Base-by-base conservation (phyloP, 2,888 invertebrate species). In the Drosophila robusta region DNA sequence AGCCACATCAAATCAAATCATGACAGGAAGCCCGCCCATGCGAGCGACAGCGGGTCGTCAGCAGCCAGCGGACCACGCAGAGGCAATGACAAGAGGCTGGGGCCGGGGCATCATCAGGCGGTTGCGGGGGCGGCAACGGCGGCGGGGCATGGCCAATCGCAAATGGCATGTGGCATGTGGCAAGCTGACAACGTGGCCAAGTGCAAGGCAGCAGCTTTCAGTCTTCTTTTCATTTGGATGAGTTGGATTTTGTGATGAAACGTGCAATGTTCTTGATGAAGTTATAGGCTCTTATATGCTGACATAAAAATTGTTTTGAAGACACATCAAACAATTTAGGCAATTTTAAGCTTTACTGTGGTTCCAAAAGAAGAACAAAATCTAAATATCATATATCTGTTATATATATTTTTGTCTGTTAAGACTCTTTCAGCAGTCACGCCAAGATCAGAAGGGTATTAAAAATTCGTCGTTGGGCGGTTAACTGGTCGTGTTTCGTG, bases 151-250 rank as follows among this genome's bases (percentile, higher is more conserved):
- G 51, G 56, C 32, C 54, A 41, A 38, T 12, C 12, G 42, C 26
- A 47, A 34, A 44, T 44, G 41, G 26, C 41, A 34, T 50, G 14
- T 60, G 57, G 47, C 60, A 60, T 24, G 42, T 47, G 51, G 16
- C 47, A 47, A 32, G 16, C 51, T 24, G 12, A 34, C 29, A 52
- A 69, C 47, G 45, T 75, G 57, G 65, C 66, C 79, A 70, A 77
- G 68, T 70, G 65, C 70, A 78, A 75, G 69, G 69, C 63, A 64
- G 29, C 56, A 47, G 69, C 52, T 69, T 57, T 65, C 44, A 58
- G 56, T 63, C 14, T 42, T 41, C 42, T 42, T 58, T 46, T 46
- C 24, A 32, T 9, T 61, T 22, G 2, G 2, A 16, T 14, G 8
- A 26, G 38, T 8, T 29, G 29, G 3, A 9, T 29, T 29, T 29